Conservation (phyloP, 1,140 invertebrate species). For the Heliconius himera region DNA sequence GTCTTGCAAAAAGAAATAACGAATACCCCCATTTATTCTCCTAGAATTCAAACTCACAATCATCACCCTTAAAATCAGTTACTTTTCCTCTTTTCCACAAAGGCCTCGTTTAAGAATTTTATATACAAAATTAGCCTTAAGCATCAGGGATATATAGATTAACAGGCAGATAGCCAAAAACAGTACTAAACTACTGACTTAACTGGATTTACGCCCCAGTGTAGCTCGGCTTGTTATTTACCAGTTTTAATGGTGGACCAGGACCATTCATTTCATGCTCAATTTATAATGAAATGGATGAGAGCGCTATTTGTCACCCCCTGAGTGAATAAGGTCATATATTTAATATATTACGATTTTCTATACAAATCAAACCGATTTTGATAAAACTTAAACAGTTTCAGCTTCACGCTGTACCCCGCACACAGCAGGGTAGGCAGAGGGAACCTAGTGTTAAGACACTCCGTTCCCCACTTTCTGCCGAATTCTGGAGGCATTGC, state of each 20-base stretch:
- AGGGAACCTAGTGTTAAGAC: too few relatives aligned
- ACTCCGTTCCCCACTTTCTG: too few relatives aligned
- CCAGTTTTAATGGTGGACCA: background rate
- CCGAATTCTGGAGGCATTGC: too few relatives aligned
- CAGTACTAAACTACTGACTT: background rate
- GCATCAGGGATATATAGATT: background rate
- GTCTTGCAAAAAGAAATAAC: too few relatives aligned
- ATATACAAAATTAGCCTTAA: background rate
- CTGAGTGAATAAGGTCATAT: background rate
- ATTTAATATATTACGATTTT: background rate
- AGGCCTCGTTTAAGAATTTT: background rate
- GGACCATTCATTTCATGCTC: background rate
- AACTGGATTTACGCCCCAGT: background rate
- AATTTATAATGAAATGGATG: slow-evolving; percentile 11
- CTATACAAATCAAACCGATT: background rate
- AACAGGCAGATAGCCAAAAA: slow-evolving; percentile 9
- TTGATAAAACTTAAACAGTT: too few relatives aligned
- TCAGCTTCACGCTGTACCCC: too few relatives aligned
- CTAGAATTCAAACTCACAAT: too few relatives aligned
- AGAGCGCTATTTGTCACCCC: background rate
- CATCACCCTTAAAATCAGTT: too few relatives aligned
- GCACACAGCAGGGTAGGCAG: too few relatives aligned
- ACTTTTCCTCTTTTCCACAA: too few relatives aligned
- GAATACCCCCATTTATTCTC: too few relatives aligned
- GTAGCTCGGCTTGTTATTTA: background rate